Evolutionary conservation across 1,140 invertebrate genomes (phyloP), one percentile per base, ranked within the genome.

Genomic region (Stegodyphus dumicola): DNA sequence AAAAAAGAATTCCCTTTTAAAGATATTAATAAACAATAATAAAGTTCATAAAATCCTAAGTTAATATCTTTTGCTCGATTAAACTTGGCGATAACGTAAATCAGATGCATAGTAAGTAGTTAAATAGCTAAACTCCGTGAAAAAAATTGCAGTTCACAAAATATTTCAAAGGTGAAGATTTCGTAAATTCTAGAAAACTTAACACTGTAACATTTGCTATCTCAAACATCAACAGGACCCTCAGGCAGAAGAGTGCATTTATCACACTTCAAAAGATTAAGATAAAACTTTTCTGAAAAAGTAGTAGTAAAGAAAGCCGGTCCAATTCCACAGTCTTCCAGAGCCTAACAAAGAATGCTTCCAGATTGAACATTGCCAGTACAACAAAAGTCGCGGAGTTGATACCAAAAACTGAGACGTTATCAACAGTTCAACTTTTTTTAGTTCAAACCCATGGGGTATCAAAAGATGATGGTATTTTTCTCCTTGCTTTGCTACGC

Each of bases 381-480:
- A 71, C 48, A 71, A 53, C 70, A 73, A 52, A 73, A 73, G 49
- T 73, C 70, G 53, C 18, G 70, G 48, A 52, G 70, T 33, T 33
- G 33, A 33, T 33, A 33, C 33, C 33, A 33, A 33, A 33, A 33
- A 33, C 33, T 33, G 33, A 49, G 17, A 73, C 70, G 70, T 73
- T 73, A 73, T 73, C 70, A 73, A 73, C 70, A 73, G 70, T 73
- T 73, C 53, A 73, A 52, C 17, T 73, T 73, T 70, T 70, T n/a
- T 52, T 52, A 17, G 15, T 52, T 13, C 17, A 49, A 73, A 52
- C 70, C 70, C 51, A 49, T 52, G 15, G 70, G 70, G 70, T 73
- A 73, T 53, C 53, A 6, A 52, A 15, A 52, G 49, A 52, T 9
- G 49, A 73, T 15, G 70, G 53, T 52, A 73, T 73, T 73, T 73